phyloP scores from a whole-genome alignment of 1,140 invertebrate species.

The Callitettix versicolor region DNA sequence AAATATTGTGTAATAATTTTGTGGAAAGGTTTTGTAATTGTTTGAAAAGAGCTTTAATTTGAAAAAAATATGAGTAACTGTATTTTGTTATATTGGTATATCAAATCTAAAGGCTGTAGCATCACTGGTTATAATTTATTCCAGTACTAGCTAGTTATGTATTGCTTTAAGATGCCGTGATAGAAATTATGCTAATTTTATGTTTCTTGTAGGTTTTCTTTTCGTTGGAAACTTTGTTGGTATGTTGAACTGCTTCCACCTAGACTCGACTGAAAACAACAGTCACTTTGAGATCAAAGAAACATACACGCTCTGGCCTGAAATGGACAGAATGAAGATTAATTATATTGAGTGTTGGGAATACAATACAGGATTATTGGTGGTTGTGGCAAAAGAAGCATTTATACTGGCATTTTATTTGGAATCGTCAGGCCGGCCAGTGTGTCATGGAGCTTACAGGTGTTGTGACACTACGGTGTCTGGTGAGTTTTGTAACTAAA shows the following conservation, averaged over 20 bases:
- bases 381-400: not conserved
- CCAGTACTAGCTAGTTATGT: too few relatives aligned
- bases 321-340: not conserved
- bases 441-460: slow-evolving; percentile 1
- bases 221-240: not conserved
- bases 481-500: too few relatives aligned
- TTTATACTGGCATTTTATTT: not conserved
- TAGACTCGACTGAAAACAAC: not conserved
- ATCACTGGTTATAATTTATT: too few relatives aligned
- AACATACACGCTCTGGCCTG: not conserved
- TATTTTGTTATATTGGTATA: too few relatives aligned
- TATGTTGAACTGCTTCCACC: not conserved
- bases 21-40: too few relatives aligned
- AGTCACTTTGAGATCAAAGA: not conserved
- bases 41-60: too few relatives aligned
- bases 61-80: too few relatives aligned
- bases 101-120: too few relatives aligned
- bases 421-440: not conserved
- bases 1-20: too few relatives aligned
- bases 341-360: not conserved
- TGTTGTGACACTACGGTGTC: not conserved
- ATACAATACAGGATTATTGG: not conserved
- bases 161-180: too few relatives aligned
- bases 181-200: too few relatives aligned
- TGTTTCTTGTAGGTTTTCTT: slow-evolving; percentile 3